Percentiles rank a stretch among this genome's conserved stretches.
Evolutionary conservation across 2,888 invertebrate genomes (phyloP).

Genomic region (Tetragnatha montana): DNA sequence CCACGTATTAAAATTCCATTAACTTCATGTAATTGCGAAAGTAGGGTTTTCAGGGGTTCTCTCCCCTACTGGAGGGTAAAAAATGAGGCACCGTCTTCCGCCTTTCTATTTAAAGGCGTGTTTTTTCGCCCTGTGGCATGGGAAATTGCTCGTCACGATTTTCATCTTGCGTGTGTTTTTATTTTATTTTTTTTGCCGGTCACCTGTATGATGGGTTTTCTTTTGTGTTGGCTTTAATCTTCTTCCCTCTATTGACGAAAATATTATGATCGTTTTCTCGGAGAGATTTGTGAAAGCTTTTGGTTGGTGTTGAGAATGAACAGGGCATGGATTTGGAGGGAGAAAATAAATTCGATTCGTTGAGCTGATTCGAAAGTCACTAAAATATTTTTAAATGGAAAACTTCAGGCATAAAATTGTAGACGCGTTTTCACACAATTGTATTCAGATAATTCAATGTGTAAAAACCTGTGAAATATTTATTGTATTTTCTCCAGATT

Average conservation of each 20-base stretch:
- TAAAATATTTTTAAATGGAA: too few species aligned
- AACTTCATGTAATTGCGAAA: constrained; percentile 16
- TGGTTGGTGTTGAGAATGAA: too few species aligned
- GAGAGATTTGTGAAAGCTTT: neutral
- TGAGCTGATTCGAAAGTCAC: too few species aligned
- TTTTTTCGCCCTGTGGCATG: neutral
- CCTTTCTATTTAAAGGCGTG: neutral
- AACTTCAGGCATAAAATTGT: too few species aligned
- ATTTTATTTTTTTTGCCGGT: neutral
- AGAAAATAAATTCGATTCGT: too few species aligned
- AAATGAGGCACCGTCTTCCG: neutral
- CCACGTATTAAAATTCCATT: constrained; percentile 51
- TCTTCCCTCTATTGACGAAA: neutral
- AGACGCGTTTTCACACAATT: too few species aligned
- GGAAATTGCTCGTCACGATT: neutral
- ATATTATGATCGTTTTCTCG: neutral
- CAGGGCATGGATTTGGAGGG: too few species aligned
- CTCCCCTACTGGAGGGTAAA: too few species aligned
- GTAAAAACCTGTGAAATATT: too few species aligned
- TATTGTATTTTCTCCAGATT: too few species aligned
- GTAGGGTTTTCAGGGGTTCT: neutral
- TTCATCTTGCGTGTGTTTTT: neutral
- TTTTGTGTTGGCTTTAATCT: neutral
- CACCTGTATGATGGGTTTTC: neutral
- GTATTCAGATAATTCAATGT: too few species aligned